phyloP scores from a whole-genome alignment of 2,888 invertebrate species.

The Hetaerina titia region DNA sequence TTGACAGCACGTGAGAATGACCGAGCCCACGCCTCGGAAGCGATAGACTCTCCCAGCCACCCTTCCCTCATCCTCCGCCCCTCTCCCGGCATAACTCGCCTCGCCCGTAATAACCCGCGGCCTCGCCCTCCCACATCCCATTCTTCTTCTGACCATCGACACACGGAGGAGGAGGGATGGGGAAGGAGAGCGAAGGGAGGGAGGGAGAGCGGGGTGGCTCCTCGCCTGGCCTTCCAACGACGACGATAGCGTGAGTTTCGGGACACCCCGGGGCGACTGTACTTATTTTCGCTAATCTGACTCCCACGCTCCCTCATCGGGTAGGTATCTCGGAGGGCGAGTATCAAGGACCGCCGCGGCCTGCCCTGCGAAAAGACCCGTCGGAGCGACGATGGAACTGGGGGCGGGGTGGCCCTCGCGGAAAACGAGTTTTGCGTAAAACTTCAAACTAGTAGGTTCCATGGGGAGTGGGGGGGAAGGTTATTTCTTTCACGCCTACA shows the following conservation, averaged over 20 bases:
- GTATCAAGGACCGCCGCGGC: too few relatives aligned
- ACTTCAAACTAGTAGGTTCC: too few relatives aligned
- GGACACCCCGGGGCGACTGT: neutral
- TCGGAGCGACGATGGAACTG: too few relatives aligned
- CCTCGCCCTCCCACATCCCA: neutral
- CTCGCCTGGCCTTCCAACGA: neutral
- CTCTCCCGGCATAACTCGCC: neutral
- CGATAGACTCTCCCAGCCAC: neutral
- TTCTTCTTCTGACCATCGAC: neutral
- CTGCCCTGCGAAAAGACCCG: too few relatives aligned
- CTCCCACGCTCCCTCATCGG: neutral
- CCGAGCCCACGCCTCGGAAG: slow-evolving; percentile 27
- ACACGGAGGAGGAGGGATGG: neutral
- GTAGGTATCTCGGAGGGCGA: too few relatives aligned
- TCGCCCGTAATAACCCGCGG: neutral
- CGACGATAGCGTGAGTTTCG: neutral
- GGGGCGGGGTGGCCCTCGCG: too few relatives aligned
- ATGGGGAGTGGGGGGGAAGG: too few relatives aligned
- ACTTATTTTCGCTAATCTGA: neutral
- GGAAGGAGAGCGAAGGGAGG: neutral
- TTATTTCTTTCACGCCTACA: too few relatives aligned
- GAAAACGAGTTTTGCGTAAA: too few relatives aligned
- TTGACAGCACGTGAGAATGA: slow-evolving; percentile 54
- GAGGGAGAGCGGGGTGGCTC: too few relatives aligned
- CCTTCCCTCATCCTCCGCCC: neutral